Conservation (phyloP, 1,140 invertebrate species). For the Agrypnia vestita region DNA sequence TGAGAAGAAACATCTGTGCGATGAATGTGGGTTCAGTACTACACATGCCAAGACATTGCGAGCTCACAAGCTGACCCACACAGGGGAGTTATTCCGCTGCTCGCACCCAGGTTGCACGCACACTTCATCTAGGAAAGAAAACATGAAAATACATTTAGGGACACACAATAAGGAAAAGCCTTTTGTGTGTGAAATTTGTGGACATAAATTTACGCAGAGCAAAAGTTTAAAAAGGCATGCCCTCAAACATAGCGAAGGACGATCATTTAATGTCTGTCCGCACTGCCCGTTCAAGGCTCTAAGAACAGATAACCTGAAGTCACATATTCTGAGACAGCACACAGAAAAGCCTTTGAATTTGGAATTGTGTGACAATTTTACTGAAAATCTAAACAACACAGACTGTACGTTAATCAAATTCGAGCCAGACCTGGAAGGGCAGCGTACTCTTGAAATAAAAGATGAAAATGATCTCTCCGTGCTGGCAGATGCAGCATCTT, state of each 20-base stretch:
- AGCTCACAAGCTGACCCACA: slow-evolving; percentile 74
- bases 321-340: slow-evolving; percentile 70
- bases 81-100: slow-evolving; percentile 74
- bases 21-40: slow-evolving; percentile 76
- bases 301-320: slow-evolving; percentile 74
- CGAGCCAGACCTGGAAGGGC: slow-evolving; percentile 9
- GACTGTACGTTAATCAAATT: slow-evolving; percentile 32
- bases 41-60: slow-evolving; percentile 76
- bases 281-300: slow-evolving; percentile 72
- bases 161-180: slow-evolving; percentile 75
- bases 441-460: background rate
- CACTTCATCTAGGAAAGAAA: slow-evolving; percentile 71
- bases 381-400: slow-evolving; percentile 27
- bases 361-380: slow-evolving; percentile 63
- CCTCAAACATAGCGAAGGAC: slow-evolving; percentile 66
- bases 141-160: slow-evolving; percentile 71
- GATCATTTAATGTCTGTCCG: slow-evolving; percentile 64
- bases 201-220: slow-evolving; percentile 70
- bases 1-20: slow-evolving; percentile 76
- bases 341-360: slow-evolving; percentile 66
- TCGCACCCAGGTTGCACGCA: slow-evolving; percentile 71
- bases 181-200: slow-evolving; percentile 72
- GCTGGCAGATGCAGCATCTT: slow-evolving; percentile 59
- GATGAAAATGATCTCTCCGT: slow-evolving; percentile 56
- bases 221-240: slow-evolving; percentile 72